Percentiles rank a stretch among this genome's conserved stretches.
Conservation (phyloP, 2,113 vertebrate genomes). For the Bambusicola thoracicus region DNA sequence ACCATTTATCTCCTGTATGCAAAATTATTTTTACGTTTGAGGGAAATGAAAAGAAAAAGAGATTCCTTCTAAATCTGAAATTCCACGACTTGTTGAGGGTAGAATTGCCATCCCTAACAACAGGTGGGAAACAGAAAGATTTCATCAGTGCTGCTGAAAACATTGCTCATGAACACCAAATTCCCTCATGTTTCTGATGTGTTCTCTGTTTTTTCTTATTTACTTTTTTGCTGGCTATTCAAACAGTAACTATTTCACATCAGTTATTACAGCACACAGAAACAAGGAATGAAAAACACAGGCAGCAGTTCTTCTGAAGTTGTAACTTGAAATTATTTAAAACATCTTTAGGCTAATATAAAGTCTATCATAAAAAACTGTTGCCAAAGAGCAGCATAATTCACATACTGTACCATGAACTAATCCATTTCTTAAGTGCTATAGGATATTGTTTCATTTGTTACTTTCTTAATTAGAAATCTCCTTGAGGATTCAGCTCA, state of each 20-base stretch:
- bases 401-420: background rate
- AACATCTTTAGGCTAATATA: background rate
- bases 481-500: background rate
- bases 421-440: background rate
- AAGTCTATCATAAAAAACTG: background rate
- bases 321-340: background rate
- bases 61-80: background rate
- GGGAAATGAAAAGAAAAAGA: background rate
- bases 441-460: background rate
- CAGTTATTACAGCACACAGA: background rate
- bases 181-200: background rate
- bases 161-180: background rate
- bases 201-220: background rate
- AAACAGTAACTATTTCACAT: background rate
- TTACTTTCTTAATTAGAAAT: background rate
- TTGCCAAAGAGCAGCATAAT: background rate
- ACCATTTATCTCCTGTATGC: background rate
- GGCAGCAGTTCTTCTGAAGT: background rate
- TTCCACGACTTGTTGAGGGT: background rate
- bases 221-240: background rate
- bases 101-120: background rate
- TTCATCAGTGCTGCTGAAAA: background rate
- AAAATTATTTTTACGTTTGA: background rate
- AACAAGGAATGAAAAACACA: background rate
- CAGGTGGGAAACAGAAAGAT: background rate